Conservation (phyloP, 2,888 invertebrate species). For the Chaetoderma sp. region DNA sequence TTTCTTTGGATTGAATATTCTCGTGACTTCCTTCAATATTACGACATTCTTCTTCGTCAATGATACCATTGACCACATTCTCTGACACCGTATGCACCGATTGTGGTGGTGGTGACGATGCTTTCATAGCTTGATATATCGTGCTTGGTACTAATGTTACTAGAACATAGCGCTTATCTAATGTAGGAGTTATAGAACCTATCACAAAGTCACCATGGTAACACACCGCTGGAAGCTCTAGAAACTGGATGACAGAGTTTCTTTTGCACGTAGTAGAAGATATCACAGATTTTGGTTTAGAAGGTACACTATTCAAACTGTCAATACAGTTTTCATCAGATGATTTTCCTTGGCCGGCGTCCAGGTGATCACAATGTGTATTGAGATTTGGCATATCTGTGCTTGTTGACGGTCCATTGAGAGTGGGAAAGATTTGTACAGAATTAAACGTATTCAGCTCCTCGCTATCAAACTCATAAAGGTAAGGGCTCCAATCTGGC, state of each 20-base stretch:
- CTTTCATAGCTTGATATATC: constrained; percentile 1
- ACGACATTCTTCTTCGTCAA: background rate
- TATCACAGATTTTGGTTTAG: background rate
- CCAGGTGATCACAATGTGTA: background rate
- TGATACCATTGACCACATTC: background rate
- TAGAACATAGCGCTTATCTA: constrained; percentile 78
- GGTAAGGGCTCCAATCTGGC: constrained; percentile 40
- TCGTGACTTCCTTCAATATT: background rate
- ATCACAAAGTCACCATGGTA: constrained; percentile 72
- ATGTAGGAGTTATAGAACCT: constrained; percentile 78
- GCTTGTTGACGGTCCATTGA: constrained; percentile 44
- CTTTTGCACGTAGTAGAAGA: constrained; percentile 16
- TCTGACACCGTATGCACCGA: too few species aligned
- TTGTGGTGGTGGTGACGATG: too few species aligned
- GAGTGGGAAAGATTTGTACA: constrained; percentile 60
- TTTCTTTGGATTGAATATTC: too few species aligned
- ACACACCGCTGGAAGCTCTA: constrained; percentile 54
- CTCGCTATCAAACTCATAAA: constrained; percentile 41
- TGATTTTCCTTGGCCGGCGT: background rate
- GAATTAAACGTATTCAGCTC: too few species aligned
- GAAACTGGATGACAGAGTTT: constrained; percentile 55
- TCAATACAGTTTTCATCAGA: background rate
- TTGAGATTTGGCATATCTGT: background rate
- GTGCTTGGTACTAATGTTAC: constrained; percentile 57
- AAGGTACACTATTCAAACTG: background rate